Conservation (phyloP, 2,888 invertebrate species). For the Spilarctia lutea region DNA sequence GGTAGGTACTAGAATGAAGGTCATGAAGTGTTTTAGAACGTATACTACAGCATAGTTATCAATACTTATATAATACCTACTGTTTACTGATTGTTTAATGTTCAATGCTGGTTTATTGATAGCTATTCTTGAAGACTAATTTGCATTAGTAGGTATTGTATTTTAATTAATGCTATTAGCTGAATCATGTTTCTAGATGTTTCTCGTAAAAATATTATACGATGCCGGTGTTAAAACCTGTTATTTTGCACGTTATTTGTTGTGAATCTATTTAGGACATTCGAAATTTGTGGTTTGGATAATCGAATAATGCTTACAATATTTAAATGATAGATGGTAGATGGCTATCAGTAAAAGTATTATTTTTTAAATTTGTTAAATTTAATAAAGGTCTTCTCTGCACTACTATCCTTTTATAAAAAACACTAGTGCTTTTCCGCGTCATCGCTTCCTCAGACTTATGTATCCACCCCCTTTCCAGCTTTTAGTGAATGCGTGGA, state of each 20-base stretch:
- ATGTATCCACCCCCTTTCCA: background rate
- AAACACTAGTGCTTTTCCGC: background rate
- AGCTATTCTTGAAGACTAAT: conserved; percentile 17
- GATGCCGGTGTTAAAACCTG: background rate
- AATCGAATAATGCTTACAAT: too few species aligned
- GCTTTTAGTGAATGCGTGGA: background rate
- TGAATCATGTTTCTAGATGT: background rate
- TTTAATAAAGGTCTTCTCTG: background rate
- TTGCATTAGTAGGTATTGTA: conserved; percentile 10
- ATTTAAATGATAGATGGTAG: background rate
- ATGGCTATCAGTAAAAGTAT: background rate
- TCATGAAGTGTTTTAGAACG: conserved; percentile 35
- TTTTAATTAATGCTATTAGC: background rate
- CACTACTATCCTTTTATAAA: background rate
- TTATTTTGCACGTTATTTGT: background rate
- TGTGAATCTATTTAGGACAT: too few species aligned
- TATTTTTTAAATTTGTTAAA: background rate
- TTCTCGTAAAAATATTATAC: background rate
- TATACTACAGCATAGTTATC: conserved; percentile 12
- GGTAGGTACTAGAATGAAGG: conserved; percentile 35
- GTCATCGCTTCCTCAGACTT: too few species aligned
- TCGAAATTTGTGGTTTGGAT: too few species aligned
- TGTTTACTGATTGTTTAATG: conserved; percentile 29
- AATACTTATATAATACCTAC: conserved; percentile 21
- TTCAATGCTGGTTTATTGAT: conserved; percentile 17